Evolutionary conservation across 2,113 vertebrate genomes (phyloP), one percentile per base, ranked within the genome.

Genomic region (Rhombomys opimus): DNA sequence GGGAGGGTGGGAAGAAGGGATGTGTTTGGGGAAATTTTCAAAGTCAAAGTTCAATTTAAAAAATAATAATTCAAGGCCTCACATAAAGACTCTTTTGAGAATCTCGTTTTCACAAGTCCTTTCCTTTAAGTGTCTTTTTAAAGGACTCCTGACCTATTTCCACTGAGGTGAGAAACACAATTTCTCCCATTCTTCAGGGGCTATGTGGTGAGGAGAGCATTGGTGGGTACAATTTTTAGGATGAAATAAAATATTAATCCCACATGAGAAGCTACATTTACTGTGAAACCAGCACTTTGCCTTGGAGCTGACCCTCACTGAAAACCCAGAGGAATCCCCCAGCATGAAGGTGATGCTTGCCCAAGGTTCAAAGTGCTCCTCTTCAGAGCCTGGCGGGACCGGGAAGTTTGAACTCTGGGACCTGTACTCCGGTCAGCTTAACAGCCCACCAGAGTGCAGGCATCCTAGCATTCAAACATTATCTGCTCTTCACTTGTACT

Each of bases 221-320:
- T 38, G 5, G 63, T 70, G 46, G 18, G 25, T 50, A 90, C 1
- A 41, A 63, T 84, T 95, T 84, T 54, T 52, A 94, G 92, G 52
- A 88, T 70, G 95, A 77, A 95, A 91, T 73, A 89, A 67, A 90
- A 63, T 75, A 27, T 97, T 93, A 54, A 89, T 93, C 75, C 68
- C 57, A 84, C 68, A 93, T n/a, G 57, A 96, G 82, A 95, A 87
- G 75, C 54, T 73, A 87, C 82, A 88, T 95, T 95, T 93, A 73
- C 35, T 87, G 87, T 46, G 73, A 93, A 96, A 86, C 25, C 27
- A 72, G 27, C 46, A 46, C 35, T 72, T 96, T 95, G 90, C 77
- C 85, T 78, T 0, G 0, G 84, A 94, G 70, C 87, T 75, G 91
- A 90, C 76, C 73, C 27, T 87, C 54, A 25, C 46, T 46, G 92